Base-by-base conservation (phyloP, 2,797 vertebrate species). In the Percopsis omiscomaycus region DNA sequence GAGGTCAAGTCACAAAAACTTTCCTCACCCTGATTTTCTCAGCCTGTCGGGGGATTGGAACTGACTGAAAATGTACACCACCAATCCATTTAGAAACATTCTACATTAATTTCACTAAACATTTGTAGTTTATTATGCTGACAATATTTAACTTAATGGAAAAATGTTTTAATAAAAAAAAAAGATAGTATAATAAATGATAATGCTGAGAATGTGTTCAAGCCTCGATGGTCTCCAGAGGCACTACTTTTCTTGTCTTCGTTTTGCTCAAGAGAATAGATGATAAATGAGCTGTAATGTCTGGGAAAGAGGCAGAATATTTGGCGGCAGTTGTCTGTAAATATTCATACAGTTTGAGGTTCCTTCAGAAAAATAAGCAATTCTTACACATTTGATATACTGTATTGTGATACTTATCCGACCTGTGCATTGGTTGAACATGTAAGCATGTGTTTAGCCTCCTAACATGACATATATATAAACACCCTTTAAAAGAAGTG, bases 311-410 rank as follows among this genome's bases (percentile, higher is more conserved):
- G 74, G 59, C 77, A 14, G 81, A 71, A 80, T 86, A 82, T 86
- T 90, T 93, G 90, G 89, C 90, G 37, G 50, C 61, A 32, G 82
- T 72, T 89, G 74, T 91, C 78, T 82, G 80, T 89, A 92, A 92
- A 92, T 93, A 92, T 91, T 91, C 86, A 68, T 90, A 88, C 82
- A 81, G 82, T 89, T 92, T 90, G 84, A 81, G 88, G 84, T 82
- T 82, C 86, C 74, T 80, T 68, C 69, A 3, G 68, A 77, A 92
- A 92, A 90, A 91, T 86, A 93, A 92, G 91, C 87, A 77, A 85
- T 84, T 42, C 6, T 91, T 87, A 82, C 90, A 90, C 91, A 87
- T 82, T 93, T 90, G 89, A 89, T 72, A 84, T 82, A 92, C 91
- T 93, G 90, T 77, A 84, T 79, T 89, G 78, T 77, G 83, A 78